Evolutionary conservation across 2,888 invertebrate genomes (phyloP).

Genomic region (Neoitamus cyanurus): DNA sequence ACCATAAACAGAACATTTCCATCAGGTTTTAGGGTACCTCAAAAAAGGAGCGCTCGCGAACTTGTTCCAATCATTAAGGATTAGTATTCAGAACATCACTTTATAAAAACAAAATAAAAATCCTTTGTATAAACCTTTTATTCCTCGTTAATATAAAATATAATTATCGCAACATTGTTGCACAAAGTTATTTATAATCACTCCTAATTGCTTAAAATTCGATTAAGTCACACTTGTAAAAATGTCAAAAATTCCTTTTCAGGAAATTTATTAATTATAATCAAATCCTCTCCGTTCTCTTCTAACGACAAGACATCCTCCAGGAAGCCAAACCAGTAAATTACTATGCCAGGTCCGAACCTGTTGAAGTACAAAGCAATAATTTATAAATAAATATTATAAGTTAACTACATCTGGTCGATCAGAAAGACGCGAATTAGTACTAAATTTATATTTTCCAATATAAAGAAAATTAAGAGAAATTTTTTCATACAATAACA

Average conservation of each 20-base stretch:
- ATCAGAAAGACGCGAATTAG: no score
- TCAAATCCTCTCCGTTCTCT: conserved; percentile 73
- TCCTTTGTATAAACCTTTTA: neutral
- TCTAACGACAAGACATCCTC: conserved; percentile 70
- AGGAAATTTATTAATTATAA: conserved; percentile 70
- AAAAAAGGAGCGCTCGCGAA: no score
- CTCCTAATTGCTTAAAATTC: neutral
- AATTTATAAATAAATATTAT: no score
- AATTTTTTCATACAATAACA: no score
- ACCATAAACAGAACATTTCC: no score
- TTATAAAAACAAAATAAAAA: neutral
- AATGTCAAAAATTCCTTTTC: conserved; percentile 66
- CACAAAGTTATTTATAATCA: neutral
- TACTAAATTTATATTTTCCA: no score
- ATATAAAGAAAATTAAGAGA: no score
- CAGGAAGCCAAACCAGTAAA: conserved; percentile 94
- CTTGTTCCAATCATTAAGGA: no score
- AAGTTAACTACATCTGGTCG: no score
- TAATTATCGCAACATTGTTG: neutral
- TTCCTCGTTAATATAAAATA: neutral
- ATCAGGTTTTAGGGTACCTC: no score
- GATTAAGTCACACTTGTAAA: conserved; percentile 50
- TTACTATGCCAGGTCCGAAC: conserved; percentile 93
- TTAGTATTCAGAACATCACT: no score
- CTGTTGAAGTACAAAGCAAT: no score